phyloP scores from a whole-genome alignment of 2,888 invertebrate genomes.

The Microdon myrmicae region DNA sequence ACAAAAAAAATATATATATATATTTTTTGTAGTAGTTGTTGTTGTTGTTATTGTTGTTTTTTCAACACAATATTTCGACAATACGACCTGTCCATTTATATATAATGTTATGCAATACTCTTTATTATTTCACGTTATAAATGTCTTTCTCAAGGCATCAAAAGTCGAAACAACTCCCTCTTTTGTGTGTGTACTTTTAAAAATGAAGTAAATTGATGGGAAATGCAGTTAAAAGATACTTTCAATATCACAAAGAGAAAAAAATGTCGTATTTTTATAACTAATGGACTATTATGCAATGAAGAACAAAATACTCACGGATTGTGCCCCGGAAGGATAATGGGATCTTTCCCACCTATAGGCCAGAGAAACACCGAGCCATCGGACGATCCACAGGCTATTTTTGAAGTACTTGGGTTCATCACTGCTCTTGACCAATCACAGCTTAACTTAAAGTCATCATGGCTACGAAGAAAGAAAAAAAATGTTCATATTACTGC shows the following conservation, averaged over 20 bases:
- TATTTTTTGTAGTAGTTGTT: too few species aligned
- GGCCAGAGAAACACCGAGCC: constrained; percentile 95
- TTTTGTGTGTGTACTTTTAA: too few species aligned
- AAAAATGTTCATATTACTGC: constrained; percentile 6
- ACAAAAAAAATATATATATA: too few species aligned
- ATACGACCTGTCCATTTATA: too few species aligned
- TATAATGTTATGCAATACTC: too few species aligned
- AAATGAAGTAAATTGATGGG: too few species aligned
- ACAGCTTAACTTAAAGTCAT: constrained; percentile 94
- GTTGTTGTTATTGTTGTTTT: too few species aligned
- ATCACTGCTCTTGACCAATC: constrained; percentile 94
- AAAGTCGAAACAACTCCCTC: too few species aligned
- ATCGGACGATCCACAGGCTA: constrained; percentile 92
- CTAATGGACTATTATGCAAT: background rate
- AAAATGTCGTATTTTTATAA: too few species aligned
- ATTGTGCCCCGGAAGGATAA: constrained; percentile 80
- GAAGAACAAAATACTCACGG: constrained; percentile 71
- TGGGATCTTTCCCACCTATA: constrained; percentile 78
- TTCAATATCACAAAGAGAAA: constrained; percentile 14
- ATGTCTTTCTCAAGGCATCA: too few species aligned
- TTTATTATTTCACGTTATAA: too few species aligned
- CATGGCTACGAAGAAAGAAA: constrained; percentile 75
- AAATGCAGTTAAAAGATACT: constrained; percentile 37
- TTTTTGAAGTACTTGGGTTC: constrained; percentile 88
- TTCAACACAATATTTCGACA: too few species aligned